Evolutionary conservation across 2,113 vertebrate genomes (phyloP).

Genomic region (Sinocyclocheilus anophthalmus): DNA sequence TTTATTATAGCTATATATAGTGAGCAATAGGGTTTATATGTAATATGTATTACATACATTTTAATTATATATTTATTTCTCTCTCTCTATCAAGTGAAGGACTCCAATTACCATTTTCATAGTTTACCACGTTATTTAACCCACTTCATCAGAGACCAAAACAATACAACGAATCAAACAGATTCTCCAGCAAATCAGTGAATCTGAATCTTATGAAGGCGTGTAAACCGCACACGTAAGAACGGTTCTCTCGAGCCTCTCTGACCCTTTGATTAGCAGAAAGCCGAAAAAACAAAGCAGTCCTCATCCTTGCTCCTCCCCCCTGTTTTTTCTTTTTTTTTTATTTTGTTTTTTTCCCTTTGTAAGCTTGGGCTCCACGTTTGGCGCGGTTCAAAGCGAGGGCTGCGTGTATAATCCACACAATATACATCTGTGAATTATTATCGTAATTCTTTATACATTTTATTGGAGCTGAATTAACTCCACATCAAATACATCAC

Average conservation of each 20-base stretch:
- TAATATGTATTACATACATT: too few relatives aligned
- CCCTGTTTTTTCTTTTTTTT: too few relatives aligned
- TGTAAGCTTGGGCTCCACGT: too few relatives aligned
- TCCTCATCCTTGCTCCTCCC: too few relatives aligned
- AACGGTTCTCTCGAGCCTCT: slow-evolving; percentile 23
- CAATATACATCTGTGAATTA: slow-evolving; percentile 82
- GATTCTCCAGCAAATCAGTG: not conserved
- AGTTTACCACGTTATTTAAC: not conserved
- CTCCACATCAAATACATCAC: slow-evolving; percentile 92
- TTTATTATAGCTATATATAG: too few relatives aligned
- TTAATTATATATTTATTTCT: too few relatives aligned
- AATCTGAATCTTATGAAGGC: not conserved
- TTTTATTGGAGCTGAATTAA: slow-evolving; percentile 90
- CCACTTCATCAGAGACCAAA: not conserved
- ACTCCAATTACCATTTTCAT: not conserved
- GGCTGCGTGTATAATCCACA: slow-evolving; percentile 72
- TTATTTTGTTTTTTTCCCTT: too few relatives aligned
- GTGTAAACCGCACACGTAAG: not conserved
- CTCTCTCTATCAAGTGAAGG: not conserved
- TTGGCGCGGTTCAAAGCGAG: slow-evolving; percentile 70
- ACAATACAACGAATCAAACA: not conserved
- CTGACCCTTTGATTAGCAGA: slow-evolving; percentile 66
- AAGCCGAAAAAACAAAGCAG: slow-evolving; percentile 56
- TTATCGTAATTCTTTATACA: slow-evolving; percentile 86
- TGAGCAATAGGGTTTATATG: too few relatives aligned